Percentiles rank a stretch among this genome's conserved stretches.
phyloP scores from a whole-genome alignment of 1,140 invertebrate species.

The Trichonephila clavata region DNA sequence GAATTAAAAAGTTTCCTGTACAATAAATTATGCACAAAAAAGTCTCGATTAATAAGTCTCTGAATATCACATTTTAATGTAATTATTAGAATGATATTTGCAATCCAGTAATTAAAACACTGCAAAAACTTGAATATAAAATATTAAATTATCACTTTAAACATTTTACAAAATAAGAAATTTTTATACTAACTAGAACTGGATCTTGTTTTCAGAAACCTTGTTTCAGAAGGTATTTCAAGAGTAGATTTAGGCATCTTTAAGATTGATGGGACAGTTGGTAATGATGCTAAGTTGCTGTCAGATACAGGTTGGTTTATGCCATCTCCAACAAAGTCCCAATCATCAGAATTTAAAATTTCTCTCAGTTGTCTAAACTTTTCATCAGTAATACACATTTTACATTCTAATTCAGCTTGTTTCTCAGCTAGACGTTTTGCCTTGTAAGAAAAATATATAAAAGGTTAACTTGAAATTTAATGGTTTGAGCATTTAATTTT shows the following conservation, averaged over 20 bases:
- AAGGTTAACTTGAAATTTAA: too few relatives aligned
- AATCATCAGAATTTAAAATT: constrained; percentile 77
- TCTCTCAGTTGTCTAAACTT: constrained; percentile 77
- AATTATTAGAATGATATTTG: too few relatives aligned
- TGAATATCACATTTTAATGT: too few relatives aligned
- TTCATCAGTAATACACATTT: constrained; percentile 76
- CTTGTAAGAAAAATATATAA: constrained; percentile 79
- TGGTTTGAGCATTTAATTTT: too few relatives aligned
- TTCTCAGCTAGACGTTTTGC: constrained; percentile 83
- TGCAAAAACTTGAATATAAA: too few relatives aligned
- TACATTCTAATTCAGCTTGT: constrained; percentile 75
- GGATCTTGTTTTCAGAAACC: background rate
- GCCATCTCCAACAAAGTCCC: constrained; percentile 34
- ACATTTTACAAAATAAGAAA: background rate
- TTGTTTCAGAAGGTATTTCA: background rate
- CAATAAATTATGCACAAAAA: too few relatives aligned
- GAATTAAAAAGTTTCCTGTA: too few relatives aligned
- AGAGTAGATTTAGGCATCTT: background rate
- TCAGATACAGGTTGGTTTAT: background rate
- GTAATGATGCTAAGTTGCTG: background rate
- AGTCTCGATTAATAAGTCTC: too few relatives aligned
- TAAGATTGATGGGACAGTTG: background rate
- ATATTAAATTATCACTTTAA: too few relatives aligned
- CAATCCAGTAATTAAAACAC: too few relatives aligned
- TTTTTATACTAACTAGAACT: background rate